Percentiles rank a stretch among this genome's conserved stretches.
Evolutionary conservation across 2,113 vertebrate genomes (phyloP).

Genomic region (Aplodontia rufa): DNA sequence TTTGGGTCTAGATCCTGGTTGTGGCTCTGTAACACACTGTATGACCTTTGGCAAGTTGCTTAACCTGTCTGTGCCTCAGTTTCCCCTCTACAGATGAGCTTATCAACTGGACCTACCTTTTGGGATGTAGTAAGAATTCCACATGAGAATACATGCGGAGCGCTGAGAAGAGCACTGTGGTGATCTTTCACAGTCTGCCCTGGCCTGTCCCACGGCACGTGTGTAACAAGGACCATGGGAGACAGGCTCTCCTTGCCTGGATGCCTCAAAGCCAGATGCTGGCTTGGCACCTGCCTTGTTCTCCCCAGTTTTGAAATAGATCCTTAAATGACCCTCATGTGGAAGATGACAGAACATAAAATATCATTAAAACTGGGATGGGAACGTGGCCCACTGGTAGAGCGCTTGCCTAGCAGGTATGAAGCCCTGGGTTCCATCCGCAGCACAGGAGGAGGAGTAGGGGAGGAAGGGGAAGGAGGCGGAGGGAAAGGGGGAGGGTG

Average conservation of each 20-base stretch:
- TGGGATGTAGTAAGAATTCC: not conserved
- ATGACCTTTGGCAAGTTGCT: not conserved
- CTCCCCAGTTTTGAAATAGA: not conserved
- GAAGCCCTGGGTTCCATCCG: not conserved
- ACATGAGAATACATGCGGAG: not conserved
- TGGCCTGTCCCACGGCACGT: not conserved
- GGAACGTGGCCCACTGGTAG: accelerated
- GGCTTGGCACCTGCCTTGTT: not conserved
- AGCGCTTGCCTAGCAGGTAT: not conserved
- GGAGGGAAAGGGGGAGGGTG: no score
- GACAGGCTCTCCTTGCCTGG: not conserved
- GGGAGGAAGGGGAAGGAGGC: not conserved
- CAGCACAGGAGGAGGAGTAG: not conserved
- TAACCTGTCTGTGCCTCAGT: not conserved
- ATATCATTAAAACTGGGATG: not conserved
- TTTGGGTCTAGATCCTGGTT: not conserved
- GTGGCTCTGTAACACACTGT: not conserved
- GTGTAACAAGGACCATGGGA: not conserved
- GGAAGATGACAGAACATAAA: not conserved
- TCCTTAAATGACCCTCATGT: not conserved
- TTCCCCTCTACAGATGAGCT: not conserved
- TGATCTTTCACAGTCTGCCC: no score
- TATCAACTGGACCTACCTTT: not conserved
- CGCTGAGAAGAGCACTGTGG: not conserved
- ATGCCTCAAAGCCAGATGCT: not conserved